Base-by-base conservation (phyloP, 2,888 invertebrate species). In the Pristionchus japonicus region DNA sequence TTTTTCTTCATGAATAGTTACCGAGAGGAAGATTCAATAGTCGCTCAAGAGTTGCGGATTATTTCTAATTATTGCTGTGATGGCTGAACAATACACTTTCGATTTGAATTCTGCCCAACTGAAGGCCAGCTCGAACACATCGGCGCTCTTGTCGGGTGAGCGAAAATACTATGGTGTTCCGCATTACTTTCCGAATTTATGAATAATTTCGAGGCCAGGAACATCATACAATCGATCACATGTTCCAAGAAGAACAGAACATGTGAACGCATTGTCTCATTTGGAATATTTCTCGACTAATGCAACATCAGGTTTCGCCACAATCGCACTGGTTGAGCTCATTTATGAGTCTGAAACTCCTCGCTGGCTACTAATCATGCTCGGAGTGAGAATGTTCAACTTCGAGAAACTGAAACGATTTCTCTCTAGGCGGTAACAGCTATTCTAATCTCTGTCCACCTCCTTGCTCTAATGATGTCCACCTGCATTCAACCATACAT, bases 391-490 rank as follows among this genome's bases (percentile, higher is more conserved):
- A n/a, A 43, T 9, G 6, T n/a, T n/a, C n/a, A n/a, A n/a, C n/a
- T n/a, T n/a, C n/a, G n/a, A n/a, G n/a, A n/a, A n/a, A n/a, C n/a
- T n/a, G n/a, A n/a, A n/a, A n/a, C n/a, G n/a, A n/a, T n/a, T n/a
- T n/a, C n/a, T n/a, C 2, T 52, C 57, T 15, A 67, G 64, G 92
- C 93, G 23, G 90, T 92, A 20, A 98, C 98, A 2, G 97, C 97
- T 0, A 96, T 98, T 0, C 95, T 98, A 57, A 98, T 98, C 13
- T 97, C 97, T 0, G 97, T 98, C 0, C 98, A 98, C 95, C 97
- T 98, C 94, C 96, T 98, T 94, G 98, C 98, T 0, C 95, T 98
- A 74, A 98, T 98, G 98, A 98, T 98, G 95, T 97, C 97, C 93
- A 98, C 98, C 0, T 98, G 98, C 95, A 96, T 98, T 89, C 95